Evolutionary conservation across 2,888 invertebrate species (phyloP).

Genomic region (Phanerotoma sp.): DNA sequence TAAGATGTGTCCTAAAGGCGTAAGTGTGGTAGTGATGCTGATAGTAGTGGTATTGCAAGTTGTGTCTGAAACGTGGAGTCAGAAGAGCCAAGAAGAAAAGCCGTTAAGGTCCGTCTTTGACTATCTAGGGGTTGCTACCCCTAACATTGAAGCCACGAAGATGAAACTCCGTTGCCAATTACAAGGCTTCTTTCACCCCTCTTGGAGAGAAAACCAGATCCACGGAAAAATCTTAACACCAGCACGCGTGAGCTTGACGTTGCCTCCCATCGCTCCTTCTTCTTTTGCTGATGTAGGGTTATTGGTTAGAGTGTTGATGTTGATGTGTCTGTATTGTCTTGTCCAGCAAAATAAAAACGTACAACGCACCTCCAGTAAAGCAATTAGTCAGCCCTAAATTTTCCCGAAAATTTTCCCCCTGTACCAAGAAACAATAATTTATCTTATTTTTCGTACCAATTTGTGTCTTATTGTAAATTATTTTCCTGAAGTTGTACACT

Average conservation of each 20-base stretch:
- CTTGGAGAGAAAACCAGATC: conserved; percentile 3
- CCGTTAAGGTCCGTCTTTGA: conserved; percentile 13
- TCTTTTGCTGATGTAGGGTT: neutral
- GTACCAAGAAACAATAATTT: conserved; percentile 8
- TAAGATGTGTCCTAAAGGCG: conserved; percentile 49
- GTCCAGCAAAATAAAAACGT: conserved; percentile 29
- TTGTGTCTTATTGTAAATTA: no score
- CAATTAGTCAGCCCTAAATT: conserved; percentile 21
- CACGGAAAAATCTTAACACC: conserved; percentile 13
- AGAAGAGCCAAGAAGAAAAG: neutral
- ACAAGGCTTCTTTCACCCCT: conserved; percentile 30
- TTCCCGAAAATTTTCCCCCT: neutral
- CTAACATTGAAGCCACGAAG: conserved; percentile 9
- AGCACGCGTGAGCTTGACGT: conserved; percentile 19
- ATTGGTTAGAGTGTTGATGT: neutral
- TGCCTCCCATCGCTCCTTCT: neutral
- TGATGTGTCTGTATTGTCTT: neutral
- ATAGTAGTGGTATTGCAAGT: neutral
- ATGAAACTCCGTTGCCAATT: conserved; percentile 29
- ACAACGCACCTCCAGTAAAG: conserved; percentile 27
- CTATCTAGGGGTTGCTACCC: neutral
- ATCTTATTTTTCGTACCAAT: conserved; percentile 1
- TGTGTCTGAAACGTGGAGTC: conserved; percentile 3
- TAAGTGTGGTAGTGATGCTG: neutral
- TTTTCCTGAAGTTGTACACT: no score